Conservation (phyloP, 2,113 vertebrate species). For the Labrus mixtus region DNA sequence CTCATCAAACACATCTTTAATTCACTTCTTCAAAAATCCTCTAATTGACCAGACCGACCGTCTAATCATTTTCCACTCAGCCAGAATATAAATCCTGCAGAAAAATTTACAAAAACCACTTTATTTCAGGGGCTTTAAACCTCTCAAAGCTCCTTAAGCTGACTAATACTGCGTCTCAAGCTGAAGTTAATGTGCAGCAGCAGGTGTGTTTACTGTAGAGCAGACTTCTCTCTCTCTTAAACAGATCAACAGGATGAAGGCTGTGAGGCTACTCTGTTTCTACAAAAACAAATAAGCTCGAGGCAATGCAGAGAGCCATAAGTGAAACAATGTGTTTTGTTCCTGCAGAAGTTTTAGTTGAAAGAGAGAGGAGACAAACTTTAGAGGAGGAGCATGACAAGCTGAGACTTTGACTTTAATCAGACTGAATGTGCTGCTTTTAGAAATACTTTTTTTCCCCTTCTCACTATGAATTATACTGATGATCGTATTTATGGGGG, state of each 20-base stretch:
- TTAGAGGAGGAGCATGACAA: too few relatives aligned
- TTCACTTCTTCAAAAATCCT: too few relatives aligned
- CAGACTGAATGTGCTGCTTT: not conserved
- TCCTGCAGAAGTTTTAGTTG: too few relatives aligned
- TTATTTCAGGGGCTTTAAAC: not conserved
- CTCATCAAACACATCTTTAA: too few relatives aligned
- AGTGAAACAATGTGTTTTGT: not conserved
- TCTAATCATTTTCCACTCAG: not conserved
- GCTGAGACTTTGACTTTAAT: too few relatives aligned
- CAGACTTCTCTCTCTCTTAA: not conserved
- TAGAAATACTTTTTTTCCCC: not conserved
- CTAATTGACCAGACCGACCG: too few relatives aligned
- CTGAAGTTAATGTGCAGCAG: not conserved
- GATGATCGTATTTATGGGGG: not conserved
- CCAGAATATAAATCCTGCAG: too few relatives aligned
- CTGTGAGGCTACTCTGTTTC: not conserved
- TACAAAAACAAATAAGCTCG: not conserved
- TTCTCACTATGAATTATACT: not conserved
- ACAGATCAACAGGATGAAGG: not conserved
- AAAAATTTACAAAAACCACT: not conserved
- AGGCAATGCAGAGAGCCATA: not conserved
- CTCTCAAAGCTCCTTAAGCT: not conserved
- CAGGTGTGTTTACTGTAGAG: not conserved
- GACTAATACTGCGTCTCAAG: not conserved
- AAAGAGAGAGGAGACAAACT: not conserved